Percentiles rank a stretch among this genome's conserved stretches.
Evolutionary conservation across 2,797 vertebrate genomes (phyloP).

Genomic region (Smutsia temminckii): DNA sequence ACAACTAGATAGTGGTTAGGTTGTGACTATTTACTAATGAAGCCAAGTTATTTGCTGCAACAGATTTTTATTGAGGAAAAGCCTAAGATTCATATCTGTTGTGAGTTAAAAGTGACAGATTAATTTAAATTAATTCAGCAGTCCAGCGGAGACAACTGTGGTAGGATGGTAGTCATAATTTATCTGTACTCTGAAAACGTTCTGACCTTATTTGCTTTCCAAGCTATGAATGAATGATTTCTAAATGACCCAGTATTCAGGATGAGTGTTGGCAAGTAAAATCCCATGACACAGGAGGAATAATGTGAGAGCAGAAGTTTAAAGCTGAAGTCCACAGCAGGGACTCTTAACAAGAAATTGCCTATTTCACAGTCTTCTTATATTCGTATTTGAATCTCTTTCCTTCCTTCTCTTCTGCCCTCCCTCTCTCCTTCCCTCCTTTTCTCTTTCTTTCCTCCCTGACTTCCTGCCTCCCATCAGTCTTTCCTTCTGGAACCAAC

Average conservation of each 20-base stretch:
- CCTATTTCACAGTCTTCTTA: not conserved
- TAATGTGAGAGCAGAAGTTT: not conserved
- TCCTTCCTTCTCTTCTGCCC: not conserved
- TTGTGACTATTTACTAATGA: constrained; percentile 48
- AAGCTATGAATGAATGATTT: constrained; percentile 53
- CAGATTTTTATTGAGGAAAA: constrained; percentile 30
- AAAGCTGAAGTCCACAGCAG: not conserved
- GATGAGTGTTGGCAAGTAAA: not conserved
- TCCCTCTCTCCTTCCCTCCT: fast-evolving
- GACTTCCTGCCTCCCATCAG: not conserved
- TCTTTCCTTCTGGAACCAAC: not conserved
- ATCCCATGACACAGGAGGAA: not conserved
- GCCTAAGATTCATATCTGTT: not conserved
- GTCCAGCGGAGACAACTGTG: not conserved
- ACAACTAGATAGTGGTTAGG: not conserved
- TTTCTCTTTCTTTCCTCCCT: not conserved
- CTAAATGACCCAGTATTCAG: constrained; percentile 47
- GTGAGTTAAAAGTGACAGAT: constrained; percentile 38
- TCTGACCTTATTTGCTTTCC: constrained; percentile 58
- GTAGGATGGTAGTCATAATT: constrained; percentile 46
- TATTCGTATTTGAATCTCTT: not conserved
- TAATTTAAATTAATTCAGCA: constrained; percentile 65
- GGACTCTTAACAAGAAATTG: not conserved
- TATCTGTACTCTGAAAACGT: constrained; percentile 50
- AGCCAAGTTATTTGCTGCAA: constrained; percentile 27